Evolutionary conservation across 2,888 invertebrate species (phyloP), one percentile per base, ranked within the genome.

Genomic region (Lasioglossum pauxillum): DNA sequence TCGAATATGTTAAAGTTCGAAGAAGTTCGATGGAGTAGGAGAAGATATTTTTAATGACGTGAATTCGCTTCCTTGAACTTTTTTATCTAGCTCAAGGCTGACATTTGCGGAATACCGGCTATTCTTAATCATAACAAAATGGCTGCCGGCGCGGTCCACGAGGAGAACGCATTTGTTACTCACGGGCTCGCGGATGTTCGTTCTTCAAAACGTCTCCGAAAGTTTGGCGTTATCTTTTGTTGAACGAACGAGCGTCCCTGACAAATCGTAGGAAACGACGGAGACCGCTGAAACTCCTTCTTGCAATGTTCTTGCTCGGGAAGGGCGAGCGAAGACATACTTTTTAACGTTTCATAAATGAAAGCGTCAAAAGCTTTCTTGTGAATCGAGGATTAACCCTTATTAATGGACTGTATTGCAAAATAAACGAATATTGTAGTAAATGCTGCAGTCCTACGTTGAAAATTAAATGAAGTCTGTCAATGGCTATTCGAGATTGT

Each of bases 231-330:
- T 91, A 92, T 92, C 89, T 90, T 84, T 80, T 71, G 82, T 49
- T 73, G 79, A 82, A 81, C 81, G 80, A 83, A 81, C 81, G 83
- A 88, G 89, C 87, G 86, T 84, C 81, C 74, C 88, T 92, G 92
- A 93, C 92, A 93, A 93, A 93, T 93, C 91, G 92, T 90, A 84
- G 90, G 84, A 82, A 80, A 82, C 89, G 87, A 85, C 71, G 84
- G 78, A 75, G 60, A 76, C 71, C 71, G 38, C 41, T 85, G 83
- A 84, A 81, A 85, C 82, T 79, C 75, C 78, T 76, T 83, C 60
- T 64, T 78, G 57, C 67, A 27, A 77, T 41, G 71, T 78, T 78
- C 60, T 23, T 2, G 19, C 67, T 69, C 35, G 35, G 38, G 8
- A 35, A 19, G 23, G 10, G 23, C 35, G 10, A 38, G 8, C 23